Percentiles rank a stretch among this genome's conserved stretches.
Evolutionary conservation across 2,113 vertebrate species (phyloP).

Genomic region (Sander lucioperca): DNA sequence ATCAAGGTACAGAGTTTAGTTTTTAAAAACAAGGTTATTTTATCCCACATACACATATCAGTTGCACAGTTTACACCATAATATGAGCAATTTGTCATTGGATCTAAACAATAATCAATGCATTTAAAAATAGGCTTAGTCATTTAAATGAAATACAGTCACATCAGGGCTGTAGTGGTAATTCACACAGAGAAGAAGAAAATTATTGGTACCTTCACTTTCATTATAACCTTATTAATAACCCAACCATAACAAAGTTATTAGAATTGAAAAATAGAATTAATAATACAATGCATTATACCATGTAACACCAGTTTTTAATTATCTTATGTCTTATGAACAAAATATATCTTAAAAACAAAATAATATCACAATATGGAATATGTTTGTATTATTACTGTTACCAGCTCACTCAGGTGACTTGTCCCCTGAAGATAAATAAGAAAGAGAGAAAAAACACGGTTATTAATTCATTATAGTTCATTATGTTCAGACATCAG

Average conservation of each 20-base stretch:
- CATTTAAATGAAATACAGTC: neutral
- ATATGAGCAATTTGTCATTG: neutral
- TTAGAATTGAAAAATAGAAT: neutral
- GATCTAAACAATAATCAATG: neutral
- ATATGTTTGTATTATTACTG: neutral
- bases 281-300: neutral
- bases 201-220: neutral
- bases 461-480: neutral
- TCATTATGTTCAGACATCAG: neutral
- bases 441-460: conserved; percentile 6
- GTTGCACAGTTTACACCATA: neutral
- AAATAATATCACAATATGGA: neutral
- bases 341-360: neutral
- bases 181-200: neutral
- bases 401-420: conserved; percentile 11
- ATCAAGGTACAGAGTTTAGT: neutral
- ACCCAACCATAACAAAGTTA: neutral
- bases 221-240: neutral
- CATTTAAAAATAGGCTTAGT: neutral
- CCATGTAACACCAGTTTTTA: neutral
- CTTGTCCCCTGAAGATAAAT: conserved; percentile 47
- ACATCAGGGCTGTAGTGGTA: neutral
- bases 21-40: neutral
- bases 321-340: neutral
- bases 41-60: neutral